phyloP scores from a whole-genome alignment of 2,113 vertebrate genomes.

The Geococcyx californianus region DNA sequence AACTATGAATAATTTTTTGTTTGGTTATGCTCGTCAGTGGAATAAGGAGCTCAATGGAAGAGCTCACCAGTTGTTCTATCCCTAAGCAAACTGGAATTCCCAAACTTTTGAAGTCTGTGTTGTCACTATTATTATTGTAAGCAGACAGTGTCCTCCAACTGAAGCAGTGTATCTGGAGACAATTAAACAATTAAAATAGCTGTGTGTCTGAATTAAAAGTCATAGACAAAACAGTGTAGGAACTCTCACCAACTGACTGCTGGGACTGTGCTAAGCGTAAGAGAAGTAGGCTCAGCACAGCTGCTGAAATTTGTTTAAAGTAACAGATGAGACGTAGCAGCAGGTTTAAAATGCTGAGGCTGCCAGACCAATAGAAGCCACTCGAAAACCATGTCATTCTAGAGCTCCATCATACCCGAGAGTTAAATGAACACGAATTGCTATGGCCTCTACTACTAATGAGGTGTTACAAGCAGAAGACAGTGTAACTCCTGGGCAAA shows the following conservation, averaged over 20 bases:
- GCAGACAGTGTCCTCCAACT: not conserved
- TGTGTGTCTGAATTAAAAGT: not conserved
- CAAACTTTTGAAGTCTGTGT: not conserved
- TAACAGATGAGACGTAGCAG: not conserved
- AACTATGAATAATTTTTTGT: not conserved
- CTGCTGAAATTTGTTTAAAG: not conserved
- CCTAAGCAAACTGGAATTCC: not conserved
- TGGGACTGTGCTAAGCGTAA: not conserved
- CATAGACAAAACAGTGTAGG: not conserved
- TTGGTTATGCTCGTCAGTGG: not conserved
- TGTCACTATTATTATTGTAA: not conserved
- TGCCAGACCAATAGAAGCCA: not conserved
- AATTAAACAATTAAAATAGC: not conserved
- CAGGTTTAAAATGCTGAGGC: not conserved
- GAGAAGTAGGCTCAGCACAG: not conserved
- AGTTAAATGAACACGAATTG: not conserved
- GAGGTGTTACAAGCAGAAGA: not conserved
- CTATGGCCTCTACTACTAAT: not conserved
- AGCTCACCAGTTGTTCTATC: not conserved
- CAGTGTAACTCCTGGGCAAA: not conserved
- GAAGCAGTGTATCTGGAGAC: not conserved
- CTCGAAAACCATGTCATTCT: not conserved
- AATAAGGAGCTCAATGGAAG: not conserved
- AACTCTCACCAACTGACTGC: not conserved
- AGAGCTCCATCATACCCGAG: not conserved